Conservation (phyloP, 2,888 invertebrate species). For the Priapulus caudatus region DNA sequence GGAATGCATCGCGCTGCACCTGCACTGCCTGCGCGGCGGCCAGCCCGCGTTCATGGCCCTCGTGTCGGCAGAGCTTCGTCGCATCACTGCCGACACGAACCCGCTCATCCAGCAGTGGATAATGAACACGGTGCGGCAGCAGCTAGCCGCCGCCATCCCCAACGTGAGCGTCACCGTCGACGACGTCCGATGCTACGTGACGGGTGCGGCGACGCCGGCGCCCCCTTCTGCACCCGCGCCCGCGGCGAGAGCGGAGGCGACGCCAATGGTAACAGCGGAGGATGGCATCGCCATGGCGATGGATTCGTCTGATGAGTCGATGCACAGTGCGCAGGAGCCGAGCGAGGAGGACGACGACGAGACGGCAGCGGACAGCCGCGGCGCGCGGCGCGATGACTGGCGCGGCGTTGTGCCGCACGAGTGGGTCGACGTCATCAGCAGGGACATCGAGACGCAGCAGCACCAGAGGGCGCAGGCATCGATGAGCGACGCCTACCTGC, state of each 20-base stretch:
- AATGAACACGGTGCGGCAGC: slow-evolving; percentile 27
- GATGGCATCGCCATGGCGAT: background rate
- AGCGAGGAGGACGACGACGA: background rate
- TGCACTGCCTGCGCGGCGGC: background rate
- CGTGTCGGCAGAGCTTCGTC: slow-evolving; percentile 16
- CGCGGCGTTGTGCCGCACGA: no score
- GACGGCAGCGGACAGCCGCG: no score
- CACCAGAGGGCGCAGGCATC: slow-evolving; percentile 47
- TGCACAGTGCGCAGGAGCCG: background rate
- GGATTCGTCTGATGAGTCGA: background rate
- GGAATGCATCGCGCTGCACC: background rate
- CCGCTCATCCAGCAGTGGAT: slow-evolving; percentile 40
- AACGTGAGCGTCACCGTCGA: slow-evolving; percentile 24
- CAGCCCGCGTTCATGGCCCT: background rate
- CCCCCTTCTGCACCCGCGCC: background rate
- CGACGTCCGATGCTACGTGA: slow-evolving; percentile 26
- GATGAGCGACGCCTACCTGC: slow-evolving; percentile 78
- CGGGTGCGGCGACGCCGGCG: slow-evolving; percentile 18
- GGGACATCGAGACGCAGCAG: slow-evolving; percentile 62
- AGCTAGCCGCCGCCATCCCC: slow-evolving; percentile 26
- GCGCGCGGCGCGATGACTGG: no score
- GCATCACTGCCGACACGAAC: slow-evolving; percentile 35
- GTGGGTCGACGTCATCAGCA: slow-evolving; percentile 77
- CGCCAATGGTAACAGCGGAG: background rate
- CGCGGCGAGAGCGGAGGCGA: background rate